Percentiles rank a stretch among this genome's conserved stretches.
Evolutionary conservation across 1,140 invertebrate genomes (phyloP).

Genomic region (Eubasilissa regina): DNA sequence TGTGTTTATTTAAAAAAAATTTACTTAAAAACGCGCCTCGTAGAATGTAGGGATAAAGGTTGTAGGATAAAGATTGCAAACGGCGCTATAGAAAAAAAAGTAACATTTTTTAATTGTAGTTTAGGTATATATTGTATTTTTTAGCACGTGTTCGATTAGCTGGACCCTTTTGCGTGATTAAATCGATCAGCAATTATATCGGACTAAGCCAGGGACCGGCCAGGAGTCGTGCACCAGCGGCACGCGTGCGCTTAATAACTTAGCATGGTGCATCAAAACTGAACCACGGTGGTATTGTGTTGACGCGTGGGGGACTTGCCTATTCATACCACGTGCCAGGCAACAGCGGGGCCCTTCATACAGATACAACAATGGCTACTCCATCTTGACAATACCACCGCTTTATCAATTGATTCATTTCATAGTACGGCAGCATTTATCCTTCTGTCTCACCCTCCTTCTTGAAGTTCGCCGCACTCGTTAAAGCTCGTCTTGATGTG

Average conservation of each 20-base stretch:
- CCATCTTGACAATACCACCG: slow-evolving; percentile 52
- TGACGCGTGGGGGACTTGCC: slow-evolving; percentile 35
- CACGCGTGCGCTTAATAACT: background rate
- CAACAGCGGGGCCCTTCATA: slow-evolving; percentile 36
- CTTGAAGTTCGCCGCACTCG: slow-evolving; percentile 52
- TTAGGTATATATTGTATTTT: no score
- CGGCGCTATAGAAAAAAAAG: no score
- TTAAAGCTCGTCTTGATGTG: slow-evolving; percentile 21
- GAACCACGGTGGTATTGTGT: slow-evolving; percentile 21
- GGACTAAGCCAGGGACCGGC: background rate
- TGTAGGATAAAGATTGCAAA: no score
- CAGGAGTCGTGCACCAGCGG: background rate
- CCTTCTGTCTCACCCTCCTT: slow-evolving; percentile 9
- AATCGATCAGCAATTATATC: background rate
- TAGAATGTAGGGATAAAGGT: no score
- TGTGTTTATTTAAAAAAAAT: no score
- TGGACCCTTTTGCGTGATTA: no score
- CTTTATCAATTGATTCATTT: slow-evolving; percentile 59
- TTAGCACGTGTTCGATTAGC: no score
- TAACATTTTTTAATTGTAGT: no score
- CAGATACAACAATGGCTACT: slow-evolving; percentile 53
- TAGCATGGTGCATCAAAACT: slow-evolving; percentile 4
- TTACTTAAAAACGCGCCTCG: no score
- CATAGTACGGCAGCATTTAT: slow-evolving; percentile 50
- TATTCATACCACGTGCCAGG: slow-evolving; percentile 23